Conservation (phyloP, 2,113 vertebrate species). For the Poecilia latipinna region DNA sequence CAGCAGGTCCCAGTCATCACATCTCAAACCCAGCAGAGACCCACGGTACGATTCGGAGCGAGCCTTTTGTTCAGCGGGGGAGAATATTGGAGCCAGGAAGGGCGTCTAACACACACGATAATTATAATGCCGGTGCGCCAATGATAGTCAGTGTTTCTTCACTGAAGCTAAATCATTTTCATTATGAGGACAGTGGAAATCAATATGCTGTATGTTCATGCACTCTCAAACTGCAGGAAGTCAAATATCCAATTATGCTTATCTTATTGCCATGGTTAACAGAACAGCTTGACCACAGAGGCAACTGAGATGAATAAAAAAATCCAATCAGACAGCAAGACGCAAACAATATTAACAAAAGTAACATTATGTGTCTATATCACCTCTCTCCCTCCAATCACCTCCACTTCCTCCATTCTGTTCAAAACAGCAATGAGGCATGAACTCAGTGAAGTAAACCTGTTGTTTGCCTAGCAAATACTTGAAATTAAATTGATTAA, state of each 20-base stretch:
- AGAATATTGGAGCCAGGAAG: conserved; percentile 19
- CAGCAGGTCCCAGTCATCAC: conserved; percentile 47
- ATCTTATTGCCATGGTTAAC: conserved; percentile 64
- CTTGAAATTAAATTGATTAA: too few relatives aligned
- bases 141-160: conserved; percentile 42
- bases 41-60: conserved; percentile 38
- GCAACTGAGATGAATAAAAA: conserved; percentile 17
- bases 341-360: conserved; percentile 9
- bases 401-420: too few relatives aligned
- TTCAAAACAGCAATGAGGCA: too few relatives aligned
- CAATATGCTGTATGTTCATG: conserved; percentile 67
- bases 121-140: conserved; percentile 43
- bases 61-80: conserved; percentile 44
- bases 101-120: conserved; percentile 26
- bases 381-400: too few relatives aligned
- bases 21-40: conserved; percentile 60
- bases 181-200: conserved; percentile 67
- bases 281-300: conserved; percentile 50
- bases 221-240: conserved; percentile 43
- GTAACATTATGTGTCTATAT: not conserved
- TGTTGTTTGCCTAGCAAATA: too few relatives aligned
- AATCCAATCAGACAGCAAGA: not conserved
- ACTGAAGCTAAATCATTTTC: conserved; percentile 67
- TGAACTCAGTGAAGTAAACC: too few relatives aligned
- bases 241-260: conserved; percentile 68